Evolutionary conservation across 23 tunicate species (phyloP).

Genomic region (Phallusia fumigata): DNA sequence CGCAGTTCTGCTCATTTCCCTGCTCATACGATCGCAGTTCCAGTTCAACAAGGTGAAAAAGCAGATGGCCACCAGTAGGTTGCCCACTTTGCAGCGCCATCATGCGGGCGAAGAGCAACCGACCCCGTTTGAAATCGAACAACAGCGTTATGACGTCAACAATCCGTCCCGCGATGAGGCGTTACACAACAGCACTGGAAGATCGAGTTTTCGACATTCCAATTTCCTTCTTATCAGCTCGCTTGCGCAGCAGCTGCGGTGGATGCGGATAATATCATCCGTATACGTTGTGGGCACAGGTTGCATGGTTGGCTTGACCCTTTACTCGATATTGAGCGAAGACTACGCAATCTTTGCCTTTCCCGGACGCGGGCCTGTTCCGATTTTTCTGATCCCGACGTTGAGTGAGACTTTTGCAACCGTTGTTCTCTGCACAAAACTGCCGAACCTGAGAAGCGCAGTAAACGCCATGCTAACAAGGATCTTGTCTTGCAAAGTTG

Average conservation of each 20-base stretch:
- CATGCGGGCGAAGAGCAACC: not conserved
- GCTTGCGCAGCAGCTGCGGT: not conserved
- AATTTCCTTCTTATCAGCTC: not conserved
- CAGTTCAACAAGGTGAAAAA: not conserved
- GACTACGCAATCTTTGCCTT: not conserved
- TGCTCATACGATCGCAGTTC: not conserved
- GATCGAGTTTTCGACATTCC: not conserved
- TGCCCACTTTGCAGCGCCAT: not conserved
- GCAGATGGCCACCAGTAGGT: not conserved
- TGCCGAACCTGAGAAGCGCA: not conserved
- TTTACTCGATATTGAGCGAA: not conserved
- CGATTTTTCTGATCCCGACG: not conserved
- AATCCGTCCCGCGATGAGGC: not conserved
- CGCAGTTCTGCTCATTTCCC: not conserved
- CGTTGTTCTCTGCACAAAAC: not conserved
- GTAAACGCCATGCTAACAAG: not conserved
- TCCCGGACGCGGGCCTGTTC: not conserved
- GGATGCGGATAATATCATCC: not conserved
- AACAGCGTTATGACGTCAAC: conserved; percentile 1
- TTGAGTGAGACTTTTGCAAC: not conserved
- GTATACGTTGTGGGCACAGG: not conserved
- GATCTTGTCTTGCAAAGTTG: not conserved
- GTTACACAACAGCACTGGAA: not conserved
- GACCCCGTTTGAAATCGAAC: not conserved
- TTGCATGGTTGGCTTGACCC: not conserved